These are phyloP conservation scores for Idaea straminata DNA, from an alignment of 2,888 invertebrate genomes.

Conservation along the genomic window DNA sequence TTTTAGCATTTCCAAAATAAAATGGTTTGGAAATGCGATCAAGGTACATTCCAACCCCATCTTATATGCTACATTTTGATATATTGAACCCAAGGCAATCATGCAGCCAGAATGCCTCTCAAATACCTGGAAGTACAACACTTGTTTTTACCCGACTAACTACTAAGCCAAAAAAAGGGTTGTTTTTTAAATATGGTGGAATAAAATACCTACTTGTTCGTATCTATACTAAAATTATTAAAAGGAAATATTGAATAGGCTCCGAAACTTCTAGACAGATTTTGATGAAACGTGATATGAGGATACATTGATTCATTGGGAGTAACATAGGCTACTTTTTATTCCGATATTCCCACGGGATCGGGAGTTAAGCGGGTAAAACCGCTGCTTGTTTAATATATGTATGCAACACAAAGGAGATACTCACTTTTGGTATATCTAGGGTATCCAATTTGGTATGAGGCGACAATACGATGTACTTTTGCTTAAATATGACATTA, in stretches of 20 bases:
- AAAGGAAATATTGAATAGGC: too few species aligned
- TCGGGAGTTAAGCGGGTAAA: too few species aligned
- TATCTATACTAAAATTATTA: too few species aligned
- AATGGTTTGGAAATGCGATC: slow-evolving; percentile 56
- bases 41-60: slow-evolving; percentile 54
- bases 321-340: too few species aligned
- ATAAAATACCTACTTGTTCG: too few species aligned
- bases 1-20: slow-evolving; percentile 57
- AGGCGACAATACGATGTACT: slow-evolving; percentile 35
- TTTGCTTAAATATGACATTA: slow-evolving; percentile 45
- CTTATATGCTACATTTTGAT: slow-evolving; percentile 52
- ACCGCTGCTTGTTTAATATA: too few species aligned
- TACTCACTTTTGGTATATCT: slow-evolving; percentile 47
- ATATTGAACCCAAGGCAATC: slow-evolving; percentile 48
- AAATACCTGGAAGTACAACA: slow-evolving; percentile 43
- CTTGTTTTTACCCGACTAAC: neutral
- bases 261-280: too few species aligned
- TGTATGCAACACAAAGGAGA: neutral
- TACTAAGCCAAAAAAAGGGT: too few species aligned
- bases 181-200: too few species aligned
- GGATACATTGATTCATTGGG: too few species aligned
- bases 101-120: slow-evolving; percentile 43
- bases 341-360: too few species aligned
- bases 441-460: slow-evolving; percentile 45
- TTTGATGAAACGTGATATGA: too few species aligned